Evolutionary conservation across 2,888 invertebrate genomes (phyloP), one percentile per base, ranked within the genome.

Genomic region (Amorpha juglandis): DNA sequence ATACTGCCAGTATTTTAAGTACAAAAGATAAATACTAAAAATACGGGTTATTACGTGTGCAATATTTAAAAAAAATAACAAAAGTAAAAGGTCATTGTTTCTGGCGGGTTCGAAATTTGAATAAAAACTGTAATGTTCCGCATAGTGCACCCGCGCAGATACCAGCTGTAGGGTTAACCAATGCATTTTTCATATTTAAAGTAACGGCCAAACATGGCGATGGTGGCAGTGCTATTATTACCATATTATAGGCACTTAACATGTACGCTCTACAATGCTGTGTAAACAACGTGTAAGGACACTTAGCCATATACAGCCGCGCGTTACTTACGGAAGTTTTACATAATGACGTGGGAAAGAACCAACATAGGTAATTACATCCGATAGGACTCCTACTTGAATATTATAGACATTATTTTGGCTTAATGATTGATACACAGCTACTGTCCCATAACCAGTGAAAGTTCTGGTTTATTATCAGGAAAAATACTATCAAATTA

Each of bases 61-160:
- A 9, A 42, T 42, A 6, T 19, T 58, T 58, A 19, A 12, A 58
- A 58, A 58, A 2, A 58, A 19, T 1, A 14, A 58, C 19, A 66
- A 63, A n/a, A 65, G 67, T 19, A 53, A 65, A 73, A 77, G 73
- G 70, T 76, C 71, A 72, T 78, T 77, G 79, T 78, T 78, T 71
- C 77, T 73, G 67, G 67, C 70, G 70, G 72, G 71, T 78, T 78
- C 71, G 68, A 78, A 86, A 89, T 92, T 91, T 89, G 74, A 90
- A 92, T 90, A 89, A 89, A 91, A 93, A 91, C 92, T 83, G 90
- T 92, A 92, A 84, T 87, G 91, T 92, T 91, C 89, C 90, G 88
- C 83, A 79, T 76, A 77, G 80, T 89, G 91, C 84, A 74, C 82
- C 74, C 71, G 78, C 73, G 73, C 78, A 76, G 81, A 83, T 82